Evolutionary conservation across 2,113 vertebrate genomes (phyloP).

Genomic region (Phyllostomus discolor): DNA sequence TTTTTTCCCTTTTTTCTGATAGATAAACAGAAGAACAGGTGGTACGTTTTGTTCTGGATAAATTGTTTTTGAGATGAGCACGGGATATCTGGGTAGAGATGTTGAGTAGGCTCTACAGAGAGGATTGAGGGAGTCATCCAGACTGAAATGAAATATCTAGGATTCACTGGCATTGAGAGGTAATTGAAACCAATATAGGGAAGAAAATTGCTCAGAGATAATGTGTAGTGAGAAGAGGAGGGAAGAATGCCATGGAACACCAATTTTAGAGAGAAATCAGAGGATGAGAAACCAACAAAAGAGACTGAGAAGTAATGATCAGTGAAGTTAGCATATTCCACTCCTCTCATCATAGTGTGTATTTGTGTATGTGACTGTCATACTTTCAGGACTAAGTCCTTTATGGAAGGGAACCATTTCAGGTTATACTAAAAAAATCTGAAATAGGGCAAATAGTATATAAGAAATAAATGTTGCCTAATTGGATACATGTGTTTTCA

Average conservation of each 20-base stretch:
- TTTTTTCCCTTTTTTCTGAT: not conserved
- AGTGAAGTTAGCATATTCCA: not conserved
- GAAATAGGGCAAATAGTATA: not conserved
- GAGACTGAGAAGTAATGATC: not conserved
- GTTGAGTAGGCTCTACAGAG: not conserved
- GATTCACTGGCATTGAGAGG: not conserved
- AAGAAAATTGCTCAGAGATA: not conserved
- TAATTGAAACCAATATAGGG: not conserved
- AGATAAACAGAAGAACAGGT: not conserved
- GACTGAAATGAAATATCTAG: not conserved
- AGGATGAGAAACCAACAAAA: not conserved
- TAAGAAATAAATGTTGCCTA: not conserved
- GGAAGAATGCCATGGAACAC: not conserved
- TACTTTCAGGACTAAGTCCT: not conserved
- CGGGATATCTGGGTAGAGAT: not conserved
- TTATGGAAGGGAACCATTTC: not conserved
- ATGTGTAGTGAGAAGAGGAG: not conserved
- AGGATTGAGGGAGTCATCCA: not conserved
- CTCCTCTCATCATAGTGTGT: not conserved
- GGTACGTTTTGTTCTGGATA: not conserved
- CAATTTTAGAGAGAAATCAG: not conserved
- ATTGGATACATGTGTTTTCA: not conserved
- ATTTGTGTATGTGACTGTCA: not conserved
- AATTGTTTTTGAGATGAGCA: not conserved
- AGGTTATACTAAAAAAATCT: not conserved